phyloP scores from a whole-genome alignment of 1,140 invertebrate species.

The Atta texana region DNA sequence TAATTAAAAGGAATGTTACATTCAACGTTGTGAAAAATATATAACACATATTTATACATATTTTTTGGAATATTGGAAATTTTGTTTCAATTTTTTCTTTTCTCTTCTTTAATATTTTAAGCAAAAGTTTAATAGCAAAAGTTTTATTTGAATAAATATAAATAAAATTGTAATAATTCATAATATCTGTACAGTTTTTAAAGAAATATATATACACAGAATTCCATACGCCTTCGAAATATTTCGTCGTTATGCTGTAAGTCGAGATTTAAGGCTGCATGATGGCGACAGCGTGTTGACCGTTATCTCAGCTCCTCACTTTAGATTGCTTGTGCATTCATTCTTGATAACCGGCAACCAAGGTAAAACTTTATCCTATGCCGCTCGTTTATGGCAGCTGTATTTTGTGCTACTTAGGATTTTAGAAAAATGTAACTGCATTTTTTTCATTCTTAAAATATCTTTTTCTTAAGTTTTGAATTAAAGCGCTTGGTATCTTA shows the following conservation, averaged over 20 bases:
- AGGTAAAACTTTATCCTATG: conserved; percentile 34
- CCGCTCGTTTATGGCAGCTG: conserved; percentile 33
- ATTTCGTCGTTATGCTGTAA: conserved; percentile 12
- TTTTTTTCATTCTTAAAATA: conserved; percentile 26
- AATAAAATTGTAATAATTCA: neutral
- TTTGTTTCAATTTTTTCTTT: neutral
- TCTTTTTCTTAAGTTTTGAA: neutral
- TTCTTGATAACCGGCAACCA: conserved; percentile 36
- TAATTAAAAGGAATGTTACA: neutral
- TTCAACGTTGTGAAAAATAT: neutral
- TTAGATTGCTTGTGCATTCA: conserved; percentile 40
- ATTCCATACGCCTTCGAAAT: neutral
- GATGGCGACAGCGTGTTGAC: conserved; percentile 30
- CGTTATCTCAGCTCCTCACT: conserved; percentile 41
- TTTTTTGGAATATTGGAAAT: neutral
- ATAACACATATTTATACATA: neutral
- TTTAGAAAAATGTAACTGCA: conserved; percentile 13
- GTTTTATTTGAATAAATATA: neutral
- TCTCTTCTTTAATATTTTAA: conserved; percentile 2
- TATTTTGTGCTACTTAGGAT: conserved; percentile 33
- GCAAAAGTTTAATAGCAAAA: neutral
- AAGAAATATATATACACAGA: neutral
- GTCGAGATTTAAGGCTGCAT: neutral
- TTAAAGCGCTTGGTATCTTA: neutral
- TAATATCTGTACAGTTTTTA: neutral